Evolutionary conservation across 2,888 invertebrate species (phyloP).

Genomic region (Hedya salicella): DNA sequence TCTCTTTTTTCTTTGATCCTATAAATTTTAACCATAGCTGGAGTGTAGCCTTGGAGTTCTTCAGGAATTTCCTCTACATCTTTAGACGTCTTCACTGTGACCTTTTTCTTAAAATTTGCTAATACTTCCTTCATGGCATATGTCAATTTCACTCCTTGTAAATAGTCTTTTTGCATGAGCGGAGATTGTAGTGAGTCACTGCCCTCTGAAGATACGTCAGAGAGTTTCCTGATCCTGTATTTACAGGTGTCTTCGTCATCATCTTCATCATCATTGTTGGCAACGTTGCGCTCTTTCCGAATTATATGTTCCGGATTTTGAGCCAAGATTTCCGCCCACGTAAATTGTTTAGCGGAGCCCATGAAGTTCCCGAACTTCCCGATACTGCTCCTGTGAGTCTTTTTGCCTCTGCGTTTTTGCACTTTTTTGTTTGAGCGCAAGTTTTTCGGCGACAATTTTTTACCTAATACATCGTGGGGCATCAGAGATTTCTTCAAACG

Average conservation of each 20-base stretch:
- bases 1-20: conserved; percentile 78
- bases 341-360: conserved; percentile 84
- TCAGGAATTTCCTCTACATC: conserved; percentile 59
- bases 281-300: conserved; percentile 75
- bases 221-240: conserved; percentile 77
- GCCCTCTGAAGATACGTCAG: conserved; percentile 71
- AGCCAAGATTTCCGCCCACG: conserved; percentile 88
- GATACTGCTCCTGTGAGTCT: conserved; percentile 73
- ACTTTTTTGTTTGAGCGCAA: conserved; percentile 85
- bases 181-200: conserved; percentile 68
- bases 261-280: conserved; percentile 58
- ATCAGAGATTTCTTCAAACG: conserved; percentile 78
- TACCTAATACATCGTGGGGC: conserved; percentile 79
- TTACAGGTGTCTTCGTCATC: conserved; percentile 70
- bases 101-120: conserved; percentile 85
- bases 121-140: conserved; percentile 89
- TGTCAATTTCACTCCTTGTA: conserved; percentile 86
- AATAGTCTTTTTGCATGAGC: conserved; percentile 74
- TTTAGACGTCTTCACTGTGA: conserved; percentile 62
- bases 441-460: conserved; percentile 86
- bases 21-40: conserved; percentile 84
- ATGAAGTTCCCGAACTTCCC: conserved; percentile 82
- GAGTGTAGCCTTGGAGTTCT: conserved; percentile 77
- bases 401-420: conserved; percentile 75
- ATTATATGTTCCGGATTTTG: conserved; percentile 87